Evolutionary conservation across 1,140 invertebrate genomes (phyloP).

Genomic region (Sipha flava): DNA sequence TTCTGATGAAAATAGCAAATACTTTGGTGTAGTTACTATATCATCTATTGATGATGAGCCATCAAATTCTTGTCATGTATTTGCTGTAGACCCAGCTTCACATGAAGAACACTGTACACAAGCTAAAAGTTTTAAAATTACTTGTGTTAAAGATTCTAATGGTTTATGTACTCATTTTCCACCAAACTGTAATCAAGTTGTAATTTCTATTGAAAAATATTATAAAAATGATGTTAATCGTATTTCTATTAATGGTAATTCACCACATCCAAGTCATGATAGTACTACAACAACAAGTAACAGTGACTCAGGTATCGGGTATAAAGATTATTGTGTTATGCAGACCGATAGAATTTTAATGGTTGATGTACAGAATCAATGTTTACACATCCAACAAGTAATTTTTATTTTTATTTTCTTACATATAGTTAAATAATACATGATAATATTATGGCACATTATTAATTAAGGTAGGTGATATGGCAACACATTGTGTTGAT

Average conservation of each 20-base stretch:
- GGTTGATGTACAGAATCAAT: constrained; percentile 60
- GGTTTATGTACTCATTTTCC: constrained; percentile 81
- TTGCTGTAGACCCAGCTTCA: constrained; percentile 83
- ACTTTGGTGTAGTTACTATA: constrained; percentile 85
- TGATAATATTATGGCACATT: background rate
- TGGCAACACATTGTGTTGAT: constrained; percentile 18
- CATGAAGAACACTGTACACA: constrained; percentile 67
- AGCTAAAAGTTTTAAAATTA: constrained; percentile 66
- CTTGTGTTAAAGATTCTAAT: constrained; percentile 57
- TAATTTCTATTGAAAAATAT: constrained; percentile 54
- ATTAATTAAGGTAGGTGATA: constrained; percentile 20
- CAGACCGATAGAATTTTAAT: constrained; percentile 72
- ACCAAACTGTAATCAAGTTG: constrained; percentile 74
- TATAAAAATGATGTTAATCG: constrained; percentile 44
- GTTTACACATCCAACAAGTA: constrained; percentile 43
- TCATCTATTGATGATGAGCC: constrained; percentile 48
- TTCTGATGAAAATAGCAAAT: constrained; percentile 79
- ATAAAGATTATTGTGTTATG: constrained; percentile 74
- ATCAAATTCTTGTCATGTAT: constrained; percentile 90
- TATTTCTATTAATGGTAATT: constrained; percentile 51
- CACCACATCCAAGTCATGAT: constrained; percentile 71
- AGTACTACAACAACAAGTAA: constrained; percentile 73
- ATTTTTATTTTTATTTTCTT: no score
- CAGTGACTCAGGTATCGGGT: constrained; percentile 89
- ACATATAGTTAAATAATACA: background rate